A percentile compares a stretch with the other conserved stretches of the same genome.
These are phyloP conservation scores for Scomber japonicus DNA, from an alignment of 2,113 vertebrate species.

Conservation along the genomic window DNA sequence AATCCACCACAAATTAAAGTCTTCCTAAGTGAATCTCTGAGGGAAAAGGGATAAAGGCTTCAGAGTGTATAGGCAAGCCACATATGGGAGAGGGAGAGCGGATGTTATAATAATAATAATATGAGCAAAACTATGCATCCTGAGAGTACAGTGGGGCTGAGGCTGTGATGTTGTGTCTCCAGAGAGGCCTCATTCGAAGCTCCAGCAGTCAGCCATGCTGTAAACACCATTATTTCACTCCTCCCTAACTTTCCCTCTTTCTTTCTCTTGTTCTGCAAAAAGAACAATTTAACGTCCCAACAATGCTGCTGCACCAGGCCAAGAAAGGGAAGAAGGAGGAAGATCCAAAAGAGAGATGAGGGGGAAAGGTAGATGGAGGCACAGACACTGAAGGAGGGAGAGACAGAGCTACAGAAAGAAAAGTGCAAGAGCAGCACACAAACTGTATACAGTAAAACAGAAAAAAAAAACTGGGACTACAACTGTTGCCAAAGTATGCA, in stretches of 20 bases:
- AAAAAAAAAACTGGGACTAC: constrained; percentile 81
- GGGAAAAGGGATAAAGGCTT: constrained; percentile 42
- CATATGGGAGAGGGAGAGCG: constrained; percentile 61
- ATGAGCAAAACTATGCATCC: constrained; percentile 58
- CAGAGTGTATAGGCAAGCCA: constrained; percentile 44
- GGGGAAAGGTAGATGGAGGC: not conserved
- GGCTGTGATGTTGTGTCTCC: constrained; percentile 74
- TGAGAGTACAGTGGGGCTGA: constrained; percentile 49
- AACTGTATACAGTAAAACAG: constrained; percentile 93
- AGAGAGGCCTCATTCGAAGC: constrained; percentile 64
- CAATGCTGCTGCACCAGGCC: constrained; percentile 53
- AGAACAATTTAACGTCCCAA: constrained; percentile 64
- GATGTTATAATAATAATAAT: constrained; percentile 71
- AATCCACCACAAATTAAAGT: constrained; percentile 62
- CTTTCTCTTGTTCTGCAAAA: constrained; percentile 52
- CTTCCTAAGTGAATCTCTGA: constrained; percentile 57
- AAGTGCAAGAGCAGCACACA: constrained; percentile 86
- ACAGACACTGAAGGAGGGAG: constrained; percentile 1
- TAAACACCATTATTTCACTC: constrained; percentile 81
- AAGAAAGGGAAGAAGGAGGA: constrained; percentile 73
- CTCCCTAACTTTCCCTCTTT: constrained; percentile 68
- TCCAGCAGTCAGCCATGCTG: constrained; percentile 75
- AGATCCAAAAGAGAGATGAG: constrained; percentile 46
- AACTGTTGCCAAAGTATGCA: constrained; percentile 98
- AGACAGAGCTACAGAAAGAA: constrained; percentile 38